Conservation (phyloP, 2,113 vertebrate species). For the Epinephelus lanceolatus region DNA sequence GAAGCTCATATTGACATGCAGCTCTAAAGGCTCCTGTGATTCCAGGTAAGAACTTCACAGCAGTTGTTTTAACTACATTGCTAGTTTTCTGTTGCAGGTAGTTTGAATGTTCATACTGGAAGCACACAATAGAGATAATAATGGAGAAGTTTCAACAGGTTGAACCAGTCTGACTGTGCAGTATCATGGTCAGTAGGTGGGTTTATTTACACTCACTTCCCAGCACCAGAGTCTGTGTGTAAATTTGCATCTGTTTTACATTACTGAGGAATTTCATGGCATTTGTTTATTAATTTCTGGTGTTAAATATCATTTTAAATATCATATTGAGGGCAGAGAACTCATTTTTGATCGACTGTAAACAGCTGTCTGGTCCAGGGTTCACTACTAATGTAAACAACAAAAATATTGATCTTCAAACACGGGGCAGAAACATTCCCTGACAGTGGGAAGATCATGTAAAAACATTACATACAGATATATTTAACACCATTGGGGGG, state of each 20-base stretch:
- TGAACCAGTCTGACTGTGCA: constrained; percentile 13
- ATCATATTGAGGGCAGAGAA: not conserved
- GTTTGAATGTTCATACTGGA: not conserved
- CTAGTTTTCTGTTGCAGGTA: not conserved
- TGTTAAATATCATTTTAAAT: not conserved
- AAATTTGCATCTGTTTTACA: not conserved
- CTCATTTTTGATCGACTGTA: not conserved
- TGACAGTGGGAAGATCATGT: not conserved
- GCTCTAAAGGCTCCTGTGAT: constrained; percentile 52
- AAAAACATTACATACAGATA: not conserved
- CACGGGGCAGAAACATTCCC: not conserved
- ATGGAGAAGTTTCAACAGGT: not conserved
- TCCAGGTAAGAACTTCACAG: constrained; percentile 75
- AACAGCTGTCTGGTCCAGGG: constrained; percentile 55
- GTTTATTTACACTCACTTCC: constrained; percentile 16
- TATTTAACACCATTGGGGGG: not conserved
- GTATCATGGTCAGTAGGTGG: not conserved
- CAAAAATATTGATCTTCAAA: constrained; percentile 54
- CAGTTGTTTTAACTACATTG: not conserved
- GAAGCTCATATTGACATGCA: constrained; percentile 68
- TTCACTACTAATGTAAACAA: constrained; percentile 66
- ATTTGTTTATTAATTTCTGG: not conserved
- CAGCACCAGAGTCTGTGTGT: not conserved
- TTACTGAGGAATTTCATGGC: not conserved
- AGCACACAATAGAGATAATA: not conserved